Conservation (phyloP, 2,797 vertebrate genomes). For the Falco rusticolus region DNA sequence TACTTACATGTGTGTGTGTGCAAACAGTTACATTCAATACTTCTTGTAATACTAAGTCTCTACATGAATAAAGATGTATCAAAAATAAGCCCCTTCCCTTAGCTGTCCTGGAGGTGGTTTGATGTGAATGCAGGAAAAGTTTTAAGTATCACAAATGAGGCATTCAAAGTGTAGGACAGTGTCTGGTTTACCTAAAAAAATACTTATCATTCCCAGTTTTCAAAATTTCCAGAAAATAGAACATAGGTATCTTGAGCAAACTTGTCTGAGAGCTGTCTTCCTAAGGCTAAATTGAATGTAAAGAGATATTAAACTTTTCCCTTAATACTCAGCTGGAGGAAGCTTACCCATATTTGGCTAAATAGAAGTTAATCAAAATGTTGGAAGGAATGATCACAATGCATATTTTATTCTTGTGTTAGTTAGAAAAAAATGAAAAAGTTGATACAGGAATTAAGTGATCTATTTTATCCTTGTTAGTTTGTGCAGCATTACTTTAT, state of each 20-base stretch:
- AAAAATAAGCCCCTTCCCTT: neutral
- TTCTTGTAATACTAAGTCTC: neutral
- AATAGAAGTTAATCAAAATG: neutral
- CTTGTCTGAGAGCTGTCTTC: slow-evolving; percentile 31
- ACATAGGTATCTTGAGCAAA: neutral
- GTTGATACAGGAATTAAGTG: neutral
- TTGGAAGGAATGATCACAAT: neutral
- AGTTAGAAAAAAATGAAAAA: neutral
- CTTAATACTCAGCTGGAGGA: neutral
- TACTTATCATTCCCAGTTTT: neutral
- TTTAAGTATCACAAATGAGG: neutral
- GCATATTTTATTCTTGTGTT: neutral
- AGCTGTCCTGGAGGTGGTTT: neutral
- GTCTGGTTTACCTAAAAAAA: neutral
- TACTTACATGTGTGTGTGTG: neutral
- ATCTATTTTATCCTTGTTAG: neutral
- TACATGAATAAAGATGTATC: neutral
- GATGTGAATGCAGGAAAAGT: neutral
- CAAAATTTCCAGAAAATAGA: slow-evolving; percentile 28
- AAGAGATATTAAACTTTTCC: neutral
- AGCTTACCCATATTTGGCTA: neutral
- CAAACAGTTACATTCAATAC: neutral
- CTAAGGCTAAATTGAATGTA: neutral
- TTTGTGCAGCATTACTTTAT: neutral
- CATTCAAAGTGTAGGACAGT: neutral